phyloP scores from a whole-genome alignment of 1,140 invertebrate species.

The Euwallacea fornicatus region DNA sequence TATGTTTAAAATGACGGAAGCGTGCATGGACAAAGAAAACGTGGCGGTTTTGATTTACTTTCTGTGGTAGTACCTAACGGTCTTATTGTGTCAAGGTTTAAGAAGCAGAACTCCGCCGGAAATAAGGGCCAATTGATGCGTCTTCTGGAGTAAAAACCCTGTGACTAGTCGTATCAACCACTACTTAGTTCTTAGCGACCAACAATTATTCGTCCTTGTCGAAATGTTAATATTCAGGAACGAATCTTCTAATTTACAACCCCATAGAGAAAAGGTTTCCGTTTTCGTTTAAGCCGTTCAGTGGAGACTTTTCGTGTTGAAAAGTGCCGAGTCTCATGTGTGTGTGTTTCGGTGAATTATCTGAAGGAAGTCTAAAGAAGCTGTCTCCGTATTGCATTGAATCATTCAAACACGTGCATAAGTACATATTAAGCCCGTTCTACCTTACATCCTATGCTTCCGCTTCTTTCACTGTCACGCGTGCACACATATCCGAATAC shows the following conservation, averaged over 20 bases:
- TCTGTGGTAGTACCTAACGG: conserved; percentile 2
- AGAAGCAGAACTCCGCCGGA: conserved; percentile 13
- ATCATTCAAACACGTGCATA: conserved; percentile 26
- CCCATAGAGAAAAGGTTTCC: no score
- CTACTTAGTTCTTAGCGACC: no score
- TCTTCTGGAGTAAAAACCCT: no score
- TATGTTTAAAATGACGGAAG: background rate
- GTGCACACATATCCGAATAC: conserved; percentile 2
- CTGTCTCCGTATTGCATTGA: background rate
- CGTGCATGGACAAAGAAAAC: background rate
- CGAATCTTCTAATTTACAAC: no score
- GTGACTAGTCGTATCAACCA: no score
- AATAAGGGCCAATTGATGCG: no score
- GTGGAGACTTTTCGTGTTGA: background rate
- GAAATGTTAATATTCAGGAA: no score
- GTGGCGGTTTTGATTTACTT: background rate
- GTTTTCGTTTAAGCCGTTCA: no score
- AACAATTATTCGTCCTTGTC: no score
- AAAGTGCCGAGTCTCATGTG: background rate
- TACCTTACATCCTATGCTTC: conserved; percentile 22
- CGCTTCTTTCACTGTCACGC: conserved; percentile 27
- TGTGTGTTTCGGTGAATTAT: conserved; percentile 4
- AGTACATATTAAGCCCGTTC: conserved; percentile 18
- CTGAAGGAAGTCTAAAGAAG: background rate
- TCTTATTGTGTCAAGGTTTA: conserved; percentile 14